Percentiles rank a stretch among this genome's conserved stretches.
These are phyloP conservation scores for Muschampia plurimacula DNA, from an alignment of 2,888 invertebrate species.

Conservation along the genomic window DNA sequence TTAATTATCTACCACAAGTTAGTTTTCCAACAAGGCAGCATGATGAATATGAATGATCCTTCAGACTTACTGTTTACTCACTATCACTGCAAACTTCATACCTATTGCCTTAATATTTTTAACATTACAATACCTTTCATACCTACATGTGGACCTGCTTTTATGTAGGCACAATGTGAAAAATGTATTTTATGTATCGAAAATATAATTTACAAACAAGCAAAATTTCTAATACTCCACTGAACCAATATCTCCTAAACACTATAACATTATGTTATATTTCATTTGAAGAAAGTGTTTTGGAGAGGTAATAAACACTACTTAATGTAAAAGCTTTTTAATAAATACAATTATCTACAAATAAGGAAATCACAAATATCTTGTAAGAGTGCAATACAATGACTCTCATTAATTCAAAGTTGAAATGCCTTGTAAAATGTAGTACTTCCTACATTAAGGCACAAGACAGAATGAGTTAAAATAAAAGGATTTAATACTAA, in stretches of 20 bases:
- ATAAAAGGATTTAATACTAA: constrained; percentile 14
- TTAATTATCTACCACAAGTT: no score
- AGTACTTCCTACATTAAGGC: constrained; percentile 17
- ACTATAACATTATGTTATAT: no score
- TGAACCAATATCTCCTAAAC: no score
- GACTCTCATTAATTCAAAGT: background rate
- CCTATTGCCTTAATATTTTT: no score
- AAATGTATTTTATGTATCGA: background rate
- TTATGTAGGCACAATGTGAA: background rate
- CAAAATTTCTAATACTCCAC: background rate
- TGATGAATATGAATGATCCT: no score
- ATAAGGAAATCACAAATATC: constrained; percentile 34
- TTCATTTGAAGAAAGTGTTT: background rate
- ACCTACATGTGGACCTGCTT: no score
- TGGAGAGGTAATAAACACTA: constrained; percentile 19
- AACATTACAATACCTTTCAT: no score
- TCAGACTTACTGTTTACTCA: no score
- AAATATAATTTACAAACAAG: background rate
- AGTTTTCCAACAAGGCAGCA: no score
- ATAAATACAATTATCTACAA: constrained; percentile 37
- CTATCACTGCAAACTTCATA: no score
- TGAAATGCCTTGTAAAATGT: constrained; percentile 24
- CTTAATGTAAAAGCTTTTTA: constrained; percentile 29
- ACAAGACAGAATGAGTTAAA: constrained; percentile 24
- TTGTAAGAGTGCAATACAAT: constrained; percentile 6